phyloP scores from a whole-genome alignment of 2,888 invertebrate genomes.

The Trissoscelio sp. region DNA sequence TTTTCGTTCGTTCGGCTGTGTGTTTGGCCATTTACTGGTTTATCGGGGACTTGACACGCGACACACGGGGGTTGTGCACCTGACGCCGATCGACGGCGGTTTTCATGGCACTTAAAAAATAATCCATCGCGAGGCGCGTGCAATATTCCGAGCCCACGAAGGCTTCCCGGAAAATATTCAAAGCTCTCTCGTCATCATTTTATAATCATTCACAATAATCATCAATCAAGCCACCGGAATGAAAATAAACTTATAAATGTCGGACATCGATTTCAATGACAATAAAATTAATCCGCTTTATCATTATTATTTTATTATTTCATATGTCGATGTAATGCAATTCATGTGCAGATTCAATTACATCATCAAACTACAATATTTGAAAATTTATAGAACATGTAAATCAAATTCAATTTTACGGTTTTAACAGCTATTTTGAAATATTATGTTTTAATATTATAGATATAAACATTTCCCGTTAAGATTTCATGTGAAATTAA shows the following conservation, averaged over 20 bases:
- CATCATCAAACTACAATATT: no score
- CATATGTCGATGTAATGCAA: not conserved
- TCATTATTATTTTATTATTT: not conserved
- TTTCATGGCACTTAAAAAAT: slow-evolving; percentile 73
- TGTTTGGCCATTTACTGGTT: slow-evolving; percentile 75
- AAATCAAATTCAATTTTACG: no score
- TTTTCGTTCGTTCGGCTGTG: slow-evolving; percentile 71
- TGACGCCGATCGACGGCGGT: slow-evolving; percentile 78
- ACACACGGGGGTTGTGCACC: slow-evolving; percentile 77
- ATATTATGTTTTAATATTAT: no score
- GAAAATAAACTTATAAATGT: slow-evolving; percentile 37
- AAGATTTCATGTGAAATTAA: no score
- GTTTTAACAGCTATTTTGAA: no score
- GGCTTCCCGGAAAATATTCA: slow-evolving; percentile 41
- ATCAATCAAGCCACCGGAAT: slow-evolving; percentile 31
- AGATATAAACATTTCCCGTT: no score
- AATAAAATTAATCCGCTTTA: slow-evolving; percentile 10
- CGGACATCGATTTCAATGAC: slow-evolving; percentile 18
- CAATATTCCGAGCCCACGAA: slow-evolving; percentile 1
- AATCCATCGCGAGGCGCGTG: slow-evolving; percentile 43
- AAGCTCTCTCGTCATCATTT: slow-evolving; percentile 47
- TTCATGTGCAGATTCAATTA: not conserved
- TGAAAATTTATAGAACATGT: not conserved
- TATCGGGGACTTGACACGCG: slow-evolving; percentile 77
- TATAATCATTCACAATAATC: slow-evolving; percentile 40